These are phyloP conservation scores for Verasper variegatus DNA, from an alignment of 2,113 vertebrate genomes.

Conservation along the genomic window DNA sequence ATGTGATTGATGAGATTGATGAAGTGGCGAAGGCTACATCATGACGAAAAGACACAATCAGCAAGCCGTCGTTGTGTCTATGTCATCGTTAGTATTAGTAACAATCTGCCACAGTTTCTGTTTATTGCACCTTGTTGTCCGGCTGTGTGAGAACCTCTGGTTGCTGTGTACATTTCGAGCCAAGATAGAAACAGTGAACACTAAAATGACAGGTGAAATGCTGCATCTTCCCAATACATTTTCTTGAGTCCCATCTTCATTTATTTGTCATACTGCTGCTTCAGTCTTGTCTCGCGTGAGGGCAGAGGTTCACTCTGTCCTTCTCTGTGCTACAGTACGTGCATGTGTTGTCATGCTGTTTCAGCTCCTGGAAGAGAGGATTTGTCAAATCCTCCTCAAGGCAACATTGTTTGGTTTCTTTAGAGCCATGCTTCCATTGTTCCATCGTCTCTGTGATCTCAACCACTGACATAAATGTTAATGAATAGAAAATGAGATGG, in stretches of 20 bases:
- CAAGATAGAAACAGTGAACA: too few relatives aligned
- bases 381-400: background rate
- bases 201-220: background rate
- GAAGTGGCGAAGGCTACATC: too few relatives aligned
- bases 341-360: background rate
- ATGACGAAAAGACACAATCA: too few relatives aligned
- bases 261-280: background rate
- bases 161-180: too few relatives aligned
- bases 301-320: background rate
- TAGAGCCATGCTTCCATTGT: background rate
- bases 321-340: too few relatives aligned
- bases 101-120: too few relatives aligned
- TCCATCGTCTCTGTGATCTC: background rate
- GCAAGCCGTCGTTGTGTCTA: too few relatives aligned
- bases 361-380: background rate
- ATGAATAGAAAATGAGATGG: background rate
- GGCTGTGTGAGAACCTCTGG: too few relatives aligned
- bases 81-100: too few relatives aligned
- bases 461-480: background rate
- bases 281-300: too few relatives aligned
- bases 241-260: background rate
- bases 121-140: too few relatives aligned
- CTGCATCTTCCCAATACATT: background rate
- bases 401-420: background rate
- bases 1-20: too few relatives aligned